phyloP scores from a whole-genome alignment of 2,888 invertebrate species.

The Coelogynopora nodosa region DNA sequence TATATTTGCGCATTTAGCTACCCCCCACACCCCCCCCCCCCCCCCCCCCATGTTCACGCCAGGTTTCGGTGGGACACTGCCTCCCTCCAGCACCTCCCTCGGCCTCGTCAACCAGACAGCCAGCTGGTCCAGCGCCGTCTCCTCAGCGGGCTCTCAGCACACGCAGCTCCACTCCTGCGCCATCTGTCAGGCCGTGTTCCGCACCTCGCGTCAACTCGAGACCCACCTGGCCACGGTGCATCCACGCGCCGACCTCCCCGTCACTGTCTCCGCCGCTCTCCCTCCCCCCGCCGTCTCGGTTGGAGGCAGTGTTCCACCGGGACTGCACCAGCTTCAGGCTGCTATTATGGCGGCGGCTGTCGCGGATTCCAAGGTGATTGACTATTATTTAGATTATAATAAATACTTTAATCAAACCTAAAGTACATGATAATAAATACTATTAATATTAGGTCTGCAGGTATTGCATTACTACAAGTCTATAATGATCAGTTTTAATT shows the following conservation, averaged over 20 bases:
- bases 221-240: conserved; percentile 13
- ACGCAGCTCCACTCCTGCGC: not conserved
- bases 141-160: not conserved
- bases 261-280: not conserved
- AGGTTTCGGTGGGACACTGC: not conserved
- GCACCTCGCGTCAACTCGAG: conserved; percentile 22
- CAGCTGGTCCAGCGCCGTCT: not conserved
- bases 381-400: no score
- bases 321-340: not conserved
- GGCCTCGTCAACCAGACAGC: not conserved
- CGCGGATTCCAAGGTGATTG: not conserved
- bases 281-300: not conserved
- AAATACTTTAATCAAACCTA: no score
- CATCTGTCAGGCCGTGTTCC: conserved; percentile 34
- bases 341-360: not conserved
- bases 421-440: no score
- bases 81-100: not conserved
- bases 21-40: not conserved
- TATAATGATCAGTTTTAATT: no score
- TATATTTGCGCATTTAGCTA: not conserved
- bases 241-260: not conserved
- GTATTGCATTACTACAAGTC: no score
- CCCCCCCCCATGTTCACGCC: not conserved
- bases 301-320: not conserved
- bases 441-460: no score